A percentile compares a stretch with the other conserved stretches of the same genome.
Evolutionary conservation across 92 coral and sea anemone genomes (phyloP).

Genomic region (Epizoanthus ramosus): DNA sequence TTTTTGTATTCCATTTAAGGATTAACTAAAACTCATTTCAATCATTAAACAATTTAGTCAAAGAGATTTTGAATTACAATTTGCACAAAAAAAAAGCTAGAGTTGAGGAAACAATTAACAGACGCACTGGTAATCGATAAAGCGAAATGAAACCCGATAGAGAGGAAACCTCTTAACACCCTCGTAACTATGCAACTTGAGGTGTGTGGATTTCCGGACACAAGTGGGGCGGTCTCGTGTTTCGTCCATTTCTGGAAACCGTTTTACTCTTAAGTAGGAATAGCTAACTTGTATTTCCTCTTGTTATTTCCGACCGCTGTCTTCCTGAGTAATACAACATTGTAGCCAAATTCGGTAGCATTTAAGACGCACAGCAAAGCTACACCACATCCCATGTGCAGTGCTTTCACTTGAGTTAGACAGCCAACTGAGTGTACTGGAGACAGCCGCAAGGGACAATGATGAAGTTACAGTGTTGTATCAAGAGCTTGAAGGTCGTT

Average conservation of each 20-base stretch:
- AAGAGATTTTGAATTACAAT: neutral
- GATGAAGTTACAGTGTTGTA: neutral
- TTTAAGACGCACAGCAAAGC: neutral
- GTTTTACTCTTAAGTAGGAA: neutral
- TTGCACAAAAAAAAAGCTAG: neutral
- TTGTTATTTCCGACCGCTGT: slow-evolving; percentile 5
- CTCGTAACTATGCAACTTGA: no score
- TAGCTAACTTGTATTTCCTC: neutral
- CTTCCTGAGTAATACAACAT: neutral
- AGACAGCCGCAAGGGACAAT: neutral
- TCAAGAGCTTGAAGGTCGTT: neutral
- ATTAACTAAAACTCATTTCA: neutral
- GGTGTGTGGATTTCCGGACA: slow-evolving; percentile 19
- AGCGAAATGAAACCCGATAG: neutral
- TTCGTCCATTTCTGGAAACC: neutral
- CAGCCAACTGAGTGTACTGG: neutral
- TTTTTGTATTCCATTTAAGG: neutral
- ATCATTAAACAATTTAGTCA: no score
- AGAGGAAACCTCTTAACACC: neutral
- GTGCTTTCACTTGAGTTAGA: neutral
- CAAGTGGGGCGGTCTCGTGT: neutral
- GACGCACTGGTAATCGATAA: neutral
- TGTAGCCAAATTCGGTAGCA: neutral
- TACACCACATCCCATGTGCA: no score
- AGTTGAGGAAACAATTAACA: neutral